Evolutionary conservation across 2,888 invertebrate genomes (phyloP).

Genomic region (Stenolophus ochropezus): DNA sequence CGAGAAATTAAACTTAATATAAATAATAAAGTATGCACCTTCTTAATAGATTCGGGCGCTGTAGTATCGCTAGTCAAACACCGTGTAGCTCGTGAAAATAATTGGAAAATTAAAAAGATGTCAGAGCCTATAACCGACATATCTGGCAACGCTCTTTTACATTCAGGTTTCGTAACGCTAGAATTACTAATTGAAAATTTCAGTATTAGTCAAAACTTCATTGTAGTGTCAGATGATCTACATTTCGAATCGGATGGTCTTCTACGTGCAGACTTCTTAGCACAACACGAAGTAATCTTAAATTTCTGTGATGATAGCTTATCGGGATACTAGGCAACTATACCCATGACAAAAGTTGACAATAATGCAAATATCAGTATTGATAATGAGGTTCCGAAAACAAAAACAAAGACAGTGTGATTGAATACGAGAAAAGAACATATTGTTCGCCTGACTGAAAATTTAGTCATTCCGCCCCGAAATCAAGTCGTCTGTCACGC

Average conservation of each 20-base stretch:
- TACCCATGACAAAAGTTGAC: background rate
- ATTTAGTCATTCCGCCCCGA: background rate
- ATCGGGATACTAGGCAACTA: background rate
- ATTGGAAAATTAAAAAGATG: background rate
- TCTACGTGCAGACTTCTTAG: slow-evolving; percentile 27
- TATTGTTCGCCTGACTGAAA: background rate
- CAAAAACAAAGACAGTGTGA: background rate
- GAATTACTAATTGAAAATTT: background rate
- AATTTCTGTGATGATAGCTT: background rate
- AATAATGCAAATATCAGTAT: background rate
- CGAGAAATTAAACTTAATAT: background rate
- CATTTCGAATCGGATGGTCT: slow-evolving; percentile 6
- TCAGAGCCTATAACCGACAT: background rate
- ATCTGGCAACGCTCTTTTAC: background rate
- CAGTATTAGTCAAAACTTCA: background rate
- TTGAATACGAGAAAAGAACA: background rate
- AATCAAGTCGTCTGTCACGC: background rate
- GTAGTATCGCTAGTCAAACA: background rate
- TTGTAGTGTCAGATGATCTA: background rate
- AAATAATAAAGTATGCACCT: background rate
- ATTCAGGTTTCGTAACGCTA: background rate
- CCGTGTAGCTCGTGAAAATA: background rate
- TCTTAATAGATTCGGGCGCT: background rate
- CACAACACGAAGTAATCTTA: background rate
- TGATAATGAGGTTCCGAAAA: background rate